Percentiles rank a stretch among this genome's conserved stretches.
Conservation (phyloP, 2,113 vertebrate genomes). For the Pyrgilauda ruficollis region DNA sequence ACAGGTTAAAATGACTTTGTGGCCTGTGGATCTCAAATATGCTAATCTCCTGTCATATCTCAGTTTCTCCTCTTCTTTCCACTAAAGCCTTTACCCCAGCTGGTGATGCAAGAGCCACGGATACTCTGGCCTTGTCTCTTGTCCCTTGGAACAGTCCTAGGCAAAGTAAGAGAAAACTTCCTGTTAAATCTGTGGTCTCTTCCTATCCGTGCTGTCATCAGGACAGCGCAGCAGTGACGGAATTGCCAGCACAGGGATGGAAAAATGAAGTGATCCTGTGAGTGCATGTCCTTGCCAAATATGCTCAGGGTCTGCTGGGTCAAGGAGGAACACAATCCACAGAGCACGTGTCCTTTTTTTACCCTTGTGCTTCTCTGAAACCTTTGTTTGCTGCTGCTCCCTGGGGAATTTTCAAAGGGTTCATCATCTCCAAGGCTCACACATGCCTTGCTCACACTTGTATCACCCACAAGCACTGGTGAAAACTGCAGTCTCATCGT, state of each 20-base stretch:
- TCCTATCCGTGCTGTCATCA: neutral
- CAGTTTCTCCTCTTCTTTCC: neutral
- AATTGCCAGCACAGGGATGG: neutral
- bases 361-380: neutral
- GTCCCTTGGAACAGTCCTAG: neutral
- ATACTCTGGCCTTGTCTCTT: neutral
- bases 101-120: neutral
- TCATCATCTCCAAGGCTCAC: neutral
- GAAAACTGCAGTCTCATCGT: neutral
- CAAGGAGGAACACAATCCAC: neutral
- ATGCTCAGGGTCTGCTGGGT: rapidly evolving
- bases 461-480: neutral
- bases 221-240: rapidly evolving
- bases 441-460: neutral
- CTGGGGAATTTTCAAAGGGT: neutral
- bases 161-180: neutral
- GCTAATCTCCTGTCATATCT: neutral
- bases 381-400: constrained; percentile 14
- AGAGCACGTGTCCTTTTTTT: neutral
- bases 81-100: neutral
- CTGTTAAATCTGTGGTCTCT: neutral
- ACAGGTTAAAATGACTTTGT: neutral
- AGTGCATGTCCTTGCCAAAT: neutral
- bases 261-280: neutral
- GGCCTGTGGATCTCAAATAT: neutral